phyloP scores from a whole-genome alignment of 2,113 vertebrate genomes.

The Oryzias celebensis region DNA sequence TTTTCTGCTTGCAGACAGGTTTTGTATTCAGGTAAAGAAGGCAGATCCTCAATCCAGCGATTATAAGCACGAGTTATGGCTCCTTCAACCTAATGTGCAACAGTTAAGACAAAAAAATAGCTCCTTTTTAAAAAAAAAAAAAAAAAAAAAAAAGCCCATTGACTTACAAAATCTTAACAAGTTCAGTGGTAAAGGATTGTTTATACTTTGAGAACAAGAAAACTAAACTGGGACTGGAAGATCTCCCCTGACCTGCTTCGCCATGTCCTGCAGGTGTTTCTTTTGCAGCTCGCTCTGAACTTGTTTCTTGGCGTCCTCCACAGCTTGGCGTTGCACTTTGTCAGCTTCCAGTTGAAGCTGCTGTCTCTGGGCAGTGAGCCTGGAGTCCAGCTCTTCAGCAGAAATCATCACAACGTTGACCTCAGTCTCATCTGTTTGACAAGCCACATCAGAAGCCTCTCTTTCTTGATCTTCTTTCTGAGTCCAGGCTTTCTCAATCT shows the following conservation, averaged over 20 bases:
- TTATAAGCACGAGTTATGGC: conserved; percentile 83
- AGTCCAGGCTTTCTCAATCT: conserved; percentile 82
- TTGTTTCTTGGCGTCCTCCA: conserved; percentile 73
- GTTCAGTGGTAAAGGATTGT: background rate
- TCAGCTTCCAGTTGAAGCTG: conserved; percentile 71
- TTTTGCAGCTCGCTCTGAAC: conserved; percentile 75
- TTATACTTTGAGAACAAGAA: background rate
- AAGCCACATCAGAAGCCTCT: conserved; percentile 64
- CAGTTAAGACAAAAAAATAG: background rate
- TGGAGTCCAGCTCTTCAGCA: conserved; percentile 62
- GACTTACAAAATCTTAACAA: background rate
- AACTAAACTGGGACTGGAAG: background rate
- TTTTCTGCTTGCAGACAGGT: conserved; percentile 77
- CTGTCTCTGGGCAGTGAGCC: conserved; percentile 67
- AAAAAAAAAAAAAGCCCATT: background rate
- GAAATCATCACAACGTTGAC: conserved; percentile 16
- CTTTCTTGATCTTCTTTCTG: conserved; percentile 50
- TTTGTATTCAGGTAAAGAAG: conserved; percentile 85
- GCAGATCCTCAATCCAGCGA: conserved; percentile 86
- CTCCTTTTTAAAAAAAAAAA: background rate
- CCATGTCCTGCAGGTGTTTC: conserved; percentile 78
- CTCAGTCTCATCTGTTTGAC: conserved; percentile 75
- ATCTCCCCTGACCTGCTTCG: conserved; percentile 79
- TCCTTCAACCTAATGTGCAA: conserved; percentile 80
- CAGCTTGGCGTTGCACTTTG: conserved; percentile 59